Conservation (phyloP, 2,113 vertebrate species). For the Suncus etruscus region DNA sequence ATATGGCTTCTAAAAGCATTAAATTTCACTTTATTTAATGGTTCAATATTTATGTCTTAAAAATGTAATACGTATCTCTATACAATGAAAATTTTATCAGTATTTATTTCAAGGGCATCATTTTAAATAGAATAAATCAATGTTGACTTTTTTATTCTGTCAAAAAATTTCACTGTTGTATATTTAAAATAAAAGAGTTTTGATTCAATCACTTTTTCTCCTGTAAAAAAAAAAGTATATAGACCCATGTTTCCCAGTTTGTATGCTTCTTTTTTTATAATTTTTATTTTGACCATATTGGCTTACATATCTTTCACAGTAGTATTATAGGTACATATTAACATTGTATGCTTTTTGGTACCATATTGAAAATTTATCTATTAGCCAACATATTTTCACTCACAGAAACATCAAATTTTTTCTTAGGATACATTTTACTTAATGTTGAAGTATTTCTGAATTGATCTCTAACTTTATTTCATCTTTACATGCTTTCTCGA, state of each 20-base stretch:
- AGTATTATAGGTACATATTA: too few relatives aligned
- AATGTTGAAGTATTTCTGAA: background rate
- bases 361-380: background rate
- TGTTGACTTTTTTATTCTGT: slow-evolving; percentile 38
- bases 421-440: background rate
- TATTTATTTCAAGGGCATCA: slow-evolving; percentile 25
- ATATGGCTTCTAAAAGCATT: background rate
- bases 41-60: background rate
- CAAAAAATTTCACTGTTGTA: background rate
- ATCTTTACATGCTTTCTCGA: slow-evolving; percentile 12
- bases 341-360: background rate
- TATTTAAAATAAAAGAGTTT: background rate
- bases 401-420: background rate
- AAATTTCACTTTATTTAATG: slow-evolving; percentile 1
- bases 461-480: background rate
- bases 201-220: background rate
- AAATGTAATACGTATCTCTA: background rate
- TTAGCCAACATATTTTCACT: background rate
- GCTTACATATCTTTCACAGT: too few relatives aligned
- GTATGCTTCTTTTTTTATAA: too few relatives aligned
- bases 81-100: slow-evolving; percentile 1
- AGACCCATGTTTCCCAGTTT: background rate
- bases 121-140: slow-evolving; percentile 18
- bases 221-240: background rate
- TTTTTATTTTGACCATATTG: too few relatives aligned